Base-by-base conservation (phyloP, 2,888 invertebrate species). In the Perdita meconis region DNA sequence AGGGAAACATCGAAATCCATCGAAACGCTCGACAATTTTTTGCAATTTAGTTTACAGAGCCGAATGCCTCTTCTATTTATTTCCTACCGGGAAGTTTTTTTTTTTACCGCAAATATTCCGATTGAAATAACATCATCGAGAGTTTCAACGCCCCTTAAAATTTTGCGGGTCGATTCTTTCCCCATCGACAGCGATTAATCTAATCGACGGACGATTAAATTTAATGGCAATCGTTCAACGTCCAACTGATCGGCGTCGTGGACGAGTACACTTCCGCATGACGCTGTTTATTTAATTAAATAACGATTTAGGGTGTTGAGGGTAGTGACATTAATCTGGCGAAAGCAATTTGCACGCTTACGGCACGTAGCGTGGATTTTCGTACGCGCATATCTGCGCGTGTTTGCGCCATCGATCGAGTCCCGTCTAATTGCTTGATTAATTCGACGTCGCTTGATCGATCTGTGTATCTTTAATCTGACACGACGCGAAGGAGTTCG, bases 311-410 rank as follows among this genome's bases (percentile, higher is more conserved):
- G 67, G 44, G 19, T 36, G 55, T 42, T 26, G 59, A 67, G 53
- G 36, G 40, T 13, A 47, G 30, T 53, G 61, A 68, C 66, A 70
- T 63, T 78, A 80, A 80, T 80, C 73, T 66, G 36, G 38, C 22
- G 26, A 59, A 80, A 73, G 66, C 59, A 78, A 80, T 80, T 80
- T 78, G 47, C 42, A 70, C 56, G 69, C 55, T 70, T 66, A 66
- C 66, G 50, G 44, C 50, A 55, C 57, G 73, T 59, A 50, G 59
- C 69, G 36, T 42, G 70, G 59, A 73, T 78, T 78, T 73, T 73
- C 73, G 64, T 36, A 2, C 55, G 8, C 12, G 22, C 13, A 30
- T 26, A n/a, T 8, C n/a, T 19, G 19, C n/a, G 30, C 61, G 44
- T 44, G 26, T 26, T 53, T 55, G 10, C 6, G 1, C 12, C 40